These are phyloP conservation scores for Zaprionus capensis DNA, from an alignment of 1,140 invertebrate species.

Conservation along the genomic window DNA sequence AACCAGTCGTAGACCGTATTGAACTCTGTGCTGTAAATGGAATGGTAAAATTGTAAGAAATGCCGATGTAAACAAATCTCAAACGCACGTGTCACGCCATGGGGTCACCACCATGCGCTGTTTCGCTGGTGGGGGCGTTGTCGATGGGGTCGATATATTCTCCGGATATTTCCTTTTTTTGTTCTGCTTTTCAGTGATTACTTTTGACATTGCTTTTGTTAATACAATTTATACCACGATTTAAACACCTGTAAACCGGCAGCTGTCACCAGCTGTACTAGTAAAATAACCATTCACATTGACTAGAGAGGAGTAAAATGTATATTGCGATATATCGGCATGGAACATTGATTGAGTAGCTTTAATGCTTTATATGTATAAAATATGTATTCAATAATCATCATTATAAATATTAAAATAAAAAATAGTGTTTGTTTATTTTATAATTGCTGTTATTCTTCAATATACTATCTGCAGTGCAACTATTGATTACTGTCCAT, in stretches of 20 bases:
- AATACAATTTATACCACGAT: not conserved
- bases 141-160: not conserved
- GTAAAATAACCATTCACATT: not conserved
- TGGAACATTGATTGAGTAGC: not conserved
- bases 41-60: not conserved
- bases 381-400: not conserved
- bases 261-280: not conserved
- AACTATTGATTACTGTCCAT: not conserved
- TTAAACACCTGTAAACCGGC: not conserved
- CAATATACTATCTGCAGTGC: not conserved
- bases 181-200: slow-evolving; percentile 12
- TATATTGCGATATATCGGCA: not conserved
- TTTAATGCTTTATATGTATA: not conserved
- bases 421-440: not conserved
- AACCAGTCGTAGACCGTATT: slow-evolving; percentile 58
- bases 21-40: slow-evolving; percentile 69
- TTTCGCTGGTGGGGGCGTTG: slow-evolving; percentile 26
- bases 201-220: not conserved
- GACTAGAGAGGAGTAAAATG: not conserved
- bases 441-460: not conserved
- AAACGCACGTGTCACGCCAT: slow-evolving; percentile 70
- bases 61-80: not conserved
- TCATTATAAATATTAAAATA: not conserved
- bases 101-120: slow-evolving; percentile 65
- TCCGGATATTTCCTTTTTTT: slow-evolving; percentile 14